phyloP scores from a whole-genome alignment of 2,888 invertebrate genomes.

The Dascillus cervinus region DNA sequence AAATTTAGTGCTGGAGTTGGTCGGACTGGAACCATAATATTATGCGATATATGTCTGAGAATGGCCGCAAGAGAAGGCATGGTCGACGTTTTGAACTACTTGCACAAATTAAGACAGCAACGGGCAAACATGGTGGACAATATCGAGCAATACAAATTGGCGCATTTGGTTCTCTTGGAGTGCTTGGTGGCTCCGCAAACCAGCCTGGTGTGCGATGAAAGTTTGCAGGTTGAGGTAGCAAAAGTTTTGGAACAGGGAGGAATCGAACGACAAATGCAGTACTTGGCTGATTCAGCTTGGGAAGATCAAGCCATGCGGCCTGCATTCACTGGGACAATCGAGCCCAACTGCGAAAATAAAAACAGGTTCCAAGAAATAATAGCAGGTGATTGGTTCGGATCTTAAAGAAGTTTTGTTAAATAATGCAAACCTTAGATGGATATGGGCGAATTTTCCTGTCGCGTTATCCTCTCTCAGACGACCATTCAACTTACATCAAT shows the following conservation, averaged over 20 bases:
- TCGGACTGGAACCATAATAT: slow-evolving; percentile 52
- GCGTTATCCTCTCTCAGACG: slow-evolving; percentile 34
- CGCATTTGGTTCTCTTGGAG: slow-evolving; percentile 42
- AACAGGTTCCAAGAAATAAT: slow-evolving; percentile 38
- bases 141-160: slow-evolving; percentile 42
- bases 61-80: slow-evolving; percentile 40
- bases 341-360: slow-evolving; percentile 25
- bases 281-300: slow-evolving; percentile 36
- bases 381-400: slow-evolving; percentile 30
- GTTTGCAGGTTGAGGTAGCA: slow-evolving; percentile 26
- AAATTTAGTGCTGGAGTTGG: slow-evolving; percentile 55
- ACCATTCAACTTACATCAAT: slow-evolving; percentile 42
- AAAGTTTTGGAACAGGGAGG: slow-evolving; percentile 26
- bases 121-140: slow-evolving; percentile 41
- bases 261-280: slow-evolving; percentile 31
- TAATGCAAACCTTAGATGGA: no score
- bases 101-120: slow-evolving; percentile 33
- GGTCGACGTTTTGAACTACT: slow-evolving; percentile 31
- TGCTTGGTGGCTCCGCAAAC: slow-evolving; percentile 37
- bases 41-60: slow-evolving; percentile 50
- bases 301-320: slow-evolving; percentile 37
- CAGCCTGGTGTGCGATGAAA: slow-evolving; percentile 33
- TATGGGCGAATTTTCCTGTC: slow-evolving; percentile 34
- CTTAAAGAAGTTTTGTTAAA: no score
- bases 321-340: slow-evolving; percentile 9